phyloP scores from a whole-genome alignment of 1,140 invertebrate species.

The Heliconius hewitsoni region DNA sequence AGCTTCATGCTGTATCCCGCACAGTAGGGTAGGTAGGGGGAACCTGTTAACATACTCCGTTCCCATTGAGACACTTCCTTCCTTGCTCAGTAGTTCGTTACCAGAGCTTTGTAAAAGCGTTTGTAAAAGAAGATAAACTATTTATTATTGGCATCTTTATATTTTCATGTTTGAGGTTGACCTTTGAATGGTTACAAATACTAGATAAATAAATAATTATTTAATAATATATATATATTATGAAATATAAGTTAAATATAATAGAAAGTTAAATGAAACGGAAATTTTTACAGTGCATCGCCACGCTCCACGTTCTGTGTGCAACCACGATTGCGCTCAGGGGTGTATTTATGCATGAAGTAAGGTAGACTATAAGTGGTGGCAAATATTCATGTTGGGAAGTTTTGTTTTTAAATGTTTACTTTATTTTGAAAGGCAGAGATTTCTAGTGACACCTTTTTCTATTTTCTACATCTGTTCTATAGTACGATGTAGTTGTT shows the following conservation, averaged over 20 bases:
- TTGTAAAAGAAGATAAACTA: too few species aligned
- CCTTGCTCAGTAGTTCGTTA: too few species aligned
- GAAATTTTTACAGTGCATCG: conserved; percentile 5
- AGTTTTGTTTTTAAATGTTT: background rate
- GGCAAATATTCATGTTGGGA: background rate
- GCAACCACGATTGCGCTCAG: conserved; percentile 7
- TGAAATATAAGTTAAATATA: background rate
- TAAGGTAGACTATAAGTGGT: background rate
- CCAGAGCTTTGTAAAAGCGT: too few species aligned
- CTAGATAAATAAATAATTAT: background rate
- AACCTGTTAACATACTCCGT: too few species aligned
- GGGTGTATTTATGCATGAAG: conserved; percentile 10
- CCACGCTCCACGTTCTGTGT: background rate
- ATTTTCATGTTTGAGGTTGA: too few species aligned
- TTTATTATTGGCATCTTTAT: too few species aligned
- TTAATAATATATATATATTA: background rate
- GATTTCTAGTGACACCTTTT: background rate
- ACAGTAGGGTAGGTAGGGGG: too few species aligned
- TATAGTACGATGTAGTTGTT: background rate
- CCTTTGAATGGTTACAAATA: too few species aligned
- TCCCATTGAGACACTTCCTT: too few species aligned
- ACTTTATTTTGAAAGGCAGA: background rate
- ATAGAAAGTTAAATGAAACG: background rate
- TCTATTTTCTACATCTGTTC: background rate
- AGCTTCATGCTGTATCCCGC: too few species aligned